Conservation (phyloP, 2,797 vertebrate species). For the Yasuhikotakia modesta region DNA sequence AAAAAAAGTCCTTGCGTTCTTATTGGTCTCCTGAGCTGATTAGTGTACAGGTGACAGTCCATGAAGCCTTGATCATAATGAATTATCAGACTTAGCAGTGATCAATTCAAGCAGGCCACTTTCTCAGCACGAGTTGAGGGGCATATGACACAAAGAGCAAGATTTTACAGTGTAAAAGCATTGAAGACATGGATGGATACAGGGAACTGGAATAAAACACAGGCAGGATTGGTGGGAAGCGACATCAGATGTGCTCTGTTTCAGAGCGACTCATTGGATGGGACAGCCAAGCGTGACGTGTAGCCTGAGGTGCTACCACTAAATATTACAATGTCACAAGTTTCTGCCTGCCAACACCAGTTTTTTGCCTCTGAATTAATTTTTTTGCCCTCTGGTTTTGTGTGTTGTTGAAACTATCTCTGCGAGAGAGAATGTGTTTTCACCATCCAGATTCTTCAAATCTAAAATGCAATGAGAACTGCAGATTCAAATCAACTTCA, state of each 20-base stretch:
- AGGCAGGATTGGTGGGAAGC: constrained; percentile 56
- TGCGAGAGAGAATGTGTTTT: constrained; percentile 38
- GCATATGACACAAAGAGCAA: constrained; percentile 9
- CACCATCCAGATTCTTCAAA: constrained; percentile 58
- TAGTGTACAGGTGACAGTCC: constrained; percentile 73
- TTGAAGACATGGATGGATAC: constrained; percentile 50
- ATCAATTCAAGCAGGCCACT: constrained; percentile 72
- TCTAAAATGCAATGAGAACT: constrained; percentile 56
- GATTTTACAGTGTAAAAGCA: constrained; percentile 41
- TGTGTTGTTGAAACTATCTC: constrained; percentile 66
- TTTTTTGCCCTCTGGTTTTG: constrained; percentile 69
- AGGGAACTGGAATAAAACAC: constrained; percentile 2
- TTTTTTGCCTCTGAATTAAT: constrained; percentile 75
- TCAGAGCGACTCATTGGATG: constrained; percentile 74
- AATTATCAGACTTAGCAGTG: constrained; percentile 72
- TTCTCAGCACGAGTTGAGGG: constrained; percentile 51
- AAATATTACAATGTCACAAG: constrained; percentile 83
- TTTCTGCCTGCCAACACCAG: constrained; percentile 79
- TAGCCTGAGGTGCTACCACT: constrained; percentile 82
- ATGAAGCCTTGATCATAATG: constrained; percentile 67
- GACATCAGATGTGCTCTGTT: constrained; percentile 77
- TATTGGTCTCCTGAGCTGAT: constrained; percentile 71
- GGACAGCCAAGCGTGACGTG: constrained; percentile 77
- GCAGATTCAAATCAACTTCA: constrained; percentile 75
- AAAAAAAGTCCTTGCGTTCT: constrained; percentile 59